Percentiles rank a stretch among this genome's conserved stretches.
These are phyloP conservation scores for Lagopus leucura DNA, from an alignment of 2,113 vertebrate species.

Conservation along the genomic window DNA sequence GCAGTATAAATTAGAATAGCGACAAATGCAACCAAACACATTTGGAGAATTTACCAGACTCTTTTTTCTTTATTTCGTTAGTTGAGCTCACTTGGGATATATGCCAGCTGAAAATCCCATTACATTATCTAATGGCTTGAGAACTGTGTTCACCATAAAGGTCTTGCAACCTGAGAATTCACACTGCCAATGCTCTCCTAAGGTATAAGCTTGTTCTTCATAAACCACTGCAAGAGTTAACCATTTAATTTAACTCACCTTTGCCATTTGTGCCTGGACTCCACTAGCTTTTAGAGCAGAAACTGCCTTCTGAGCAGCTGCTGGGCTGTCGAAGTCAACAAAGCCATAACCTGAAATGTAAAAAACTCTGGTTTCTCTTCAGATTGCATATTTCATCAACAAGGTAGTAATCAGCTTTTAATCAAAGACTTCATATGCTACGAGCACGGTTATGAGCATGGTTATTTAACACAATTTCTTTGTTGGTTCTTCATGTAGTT, in stretches of 20 bases:
- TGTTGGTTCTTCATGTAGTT: neutral
- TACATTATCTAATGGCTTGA: neutral
- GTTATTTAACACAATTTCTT: neutral
- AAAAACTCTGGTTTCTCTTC: neutral
- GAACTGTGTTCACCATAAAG: neutral
- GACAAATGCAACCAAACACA: neutral
- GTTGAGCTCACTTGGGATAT: neutral
- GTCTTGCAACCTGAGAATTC: neutral
- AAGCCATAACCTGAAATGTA: constrained; percentile 93
- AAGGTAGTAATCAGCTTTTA: neutral
- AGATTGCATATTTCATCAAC: neutral
- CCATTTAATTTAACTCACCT: constrained; percentile 81
- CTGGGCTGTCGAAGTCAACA: constrained; percentile 97
- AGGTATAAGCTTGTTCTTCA: neutral
- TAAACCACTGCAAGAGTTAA: neutral
- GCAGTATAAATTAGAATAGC: neutral
- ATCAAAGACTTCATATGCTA: neutral
- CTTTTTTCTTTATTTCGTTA: neutral
- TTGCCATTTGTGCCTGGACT: constrained; percentile 99
- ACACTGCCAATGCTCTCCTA: neutral
- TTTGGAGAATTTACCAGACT: neutral
- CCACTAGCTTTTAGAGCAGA: constrained; percentile 92
- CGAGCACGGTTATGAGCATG: fast-evolving
- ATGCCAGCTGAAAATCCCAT: neutral
- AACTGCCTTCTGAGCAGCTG: constrained; percentile 97